phyloP scores from a whole-genome alignment of 2,113 vertebrate species.

The Phainopepla nitens region DNA sequence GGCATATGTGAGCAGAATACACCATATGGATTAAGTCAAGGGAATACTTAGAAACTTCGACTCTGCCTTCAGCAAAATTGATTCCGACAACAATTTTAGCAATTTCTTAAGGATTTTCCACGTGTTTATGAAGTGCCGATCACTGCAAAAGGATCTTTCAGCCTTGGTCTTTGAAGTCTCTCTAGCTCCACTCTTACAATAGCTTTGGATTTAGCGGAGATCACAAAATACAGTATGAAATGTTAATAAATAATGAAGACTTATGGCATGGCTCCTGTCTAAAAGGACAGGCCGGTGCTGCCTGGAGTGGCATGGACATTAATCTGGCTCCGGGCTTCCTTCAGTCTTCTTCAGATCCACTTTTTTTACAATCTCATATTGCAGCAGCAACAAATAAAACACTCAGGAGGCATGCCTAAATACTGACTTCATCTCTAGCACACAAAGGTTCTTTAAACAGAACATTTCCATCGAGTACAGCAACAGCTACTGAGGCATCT shows the following conservation, averaged over 20 bases:
- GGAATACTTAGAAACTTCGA: conserved; percentile 5
- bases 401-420: background rate
- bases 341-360: background rate
- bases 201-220: background rate
- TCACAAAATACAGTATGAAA: conserved; percentile 30
- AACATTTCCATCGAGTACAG: background rate
- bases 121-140: background rate
- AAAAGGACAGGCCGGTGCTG: background rate
- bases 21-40: conserved; percentile 50
- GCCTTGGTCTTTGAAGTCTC: conserved; percentile 20
- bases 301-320: background rate
- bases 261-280: background rate
- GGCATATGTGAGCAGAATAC: conserved; percentile 46
- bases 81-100: conserved; percentile 11
- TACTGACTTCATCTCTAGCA: background rate
- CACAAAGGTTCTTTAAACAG: background rate
- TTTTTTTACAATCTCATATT: background rate
- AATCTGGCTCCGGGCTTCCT: background rate
- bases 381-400: conserved; percentile 43
- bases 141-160: background rate
- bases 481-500: background rate
- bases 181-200: background rate
- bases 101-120: conserved; percentile 12
- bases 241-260: background rate
- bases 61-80: conserved; percentile 30